Evolutionary conservation across 2,113 vertebrate species (phyloP).

Genomic region (rat (Rattus norvegicus)): GRCr8 NC_086021.1:50022501-50023000

Average conservation of each 20-base stretch:
- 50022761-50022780: neutral
- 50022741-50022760: neutral
- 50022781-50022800: neutral
- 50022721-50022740: neutral
- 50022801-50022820: neutral
- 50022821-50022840: neutral
- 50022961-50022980: neutral
- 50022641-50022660: slow-evolving; percentile 14
- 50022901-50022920: neutral
- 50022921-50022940: neutral
- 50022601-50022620: neutral
- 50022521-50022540: neutral
- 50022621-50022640: slow-evolving; percentile 41
- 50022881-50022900: neutral
- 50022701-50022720: neutral
- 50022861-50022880: neutral
- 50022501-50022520: neutral
- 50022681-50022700: neutral
- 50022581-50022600: neutral
- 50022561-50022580: neutral
- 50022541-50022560: neutral
- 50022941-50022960: slow-evolving; percentile 7
- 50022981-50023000: slow-evolving; percentile 22
- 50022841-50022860: neutral
- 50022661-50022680: slow-evolving; percentile 17